Evolutionary conservation across 30 jellyfish, hydroid and myxozoan species (phyloP).

Genomic region (Calvadosia cruxmelitensis): DNA sequence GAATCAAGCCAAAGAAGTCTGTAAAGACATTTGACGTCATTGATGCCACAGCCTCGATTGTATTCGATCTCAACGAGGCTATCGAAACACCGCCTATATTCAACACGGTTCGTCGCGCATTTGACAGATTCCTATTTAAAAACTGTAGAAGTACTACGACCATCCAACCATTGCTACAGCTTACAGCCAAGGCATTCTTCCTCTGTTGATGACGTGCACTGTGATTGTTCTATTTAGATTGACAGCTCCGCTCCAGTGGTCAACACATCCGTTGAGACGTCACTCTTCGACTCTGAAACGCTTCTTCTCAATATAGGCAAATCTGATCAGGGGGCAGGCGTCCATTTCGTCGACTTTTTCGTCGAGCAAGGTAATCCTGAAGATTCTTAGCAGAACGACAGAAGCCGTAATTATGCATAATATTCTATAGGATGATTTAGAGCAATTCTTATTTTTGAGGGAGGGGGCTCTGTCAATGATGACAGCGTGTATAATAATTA

Average conservation of each 20-base stretch:
- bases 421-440: too few species aligned
- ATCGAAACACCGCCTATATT: conserved; percentile 28
- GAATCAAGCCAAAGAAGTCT: conserved; percentile 1
- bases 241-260: conserved; percentile 8
- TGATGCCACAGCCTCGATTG: conserved; percentile 20
- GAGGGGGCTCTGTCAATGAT: conserved; percentile 2
- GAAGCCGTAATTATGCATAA: too few species aligned
- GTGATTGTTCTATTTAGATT: neutral
- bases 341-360: conserved; percentile 2
- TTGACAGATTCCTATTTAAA: too few species aligned
- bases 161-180: too few species aligned
- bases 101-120: too few species aligned
- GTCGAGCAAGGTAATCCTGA: neutral
- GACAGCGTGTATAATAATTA: neutral
- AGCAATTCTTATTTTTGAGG: neutral
- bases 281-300: neutral
- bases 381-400: neutral
- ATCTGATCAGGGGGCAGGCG: conserved; percentile 15
- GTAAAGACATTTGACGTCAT: conserved; percentile 4
- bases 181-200: too few species aligned
- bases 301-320: neutral
- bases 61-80: conserved; percentile 26
- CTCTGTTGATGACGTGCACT: too few species aligned
- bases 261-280: neutral
- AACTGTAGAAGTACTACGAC: too few species aligned